phyloP scores from a whole-genome alignment of 35 echinoderm and acorn worm genomes.

The Stichopus chloronotus region DNA sequence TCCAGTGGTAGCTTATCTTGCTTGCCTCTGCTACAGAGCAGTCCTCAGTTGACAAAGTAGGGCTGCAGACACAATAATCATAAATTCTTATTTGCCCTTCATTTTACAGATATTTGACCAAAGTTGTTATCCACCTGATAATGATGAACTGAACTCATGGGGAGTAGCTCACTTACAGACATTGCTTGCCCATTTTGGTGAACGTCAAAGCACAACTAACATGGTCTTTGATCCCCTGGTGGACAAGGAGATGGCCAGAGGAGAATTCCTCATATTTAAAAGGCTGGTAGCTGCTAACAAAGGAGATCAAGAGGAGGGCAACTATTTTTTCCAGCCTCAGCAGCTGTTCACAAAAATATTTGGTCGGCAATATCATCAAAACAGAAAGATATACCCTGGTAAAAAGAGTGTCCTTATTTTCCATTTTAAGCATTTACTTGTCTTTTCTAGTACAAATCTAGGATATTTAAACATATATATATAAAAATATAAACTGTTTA shows the following conservation, averaged over 20 bases:
- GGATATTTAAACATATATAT: background rate
- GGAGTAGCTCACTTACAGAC: conserved; percentile 1
- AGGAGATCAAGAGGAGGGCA: background rate
- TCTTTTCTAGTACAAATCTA: background rate
- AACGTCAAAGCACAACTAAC: background rate
- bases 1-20: conserved; percentile 8
- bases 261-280: background rate
- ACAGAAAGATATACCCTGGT: background rate
- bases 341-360: conserved; percentile 38
- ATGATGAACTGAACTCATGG: background rate
- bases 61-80: conserved; percentile 15
- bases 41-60: background rate
- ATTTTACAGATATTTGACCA: background rate
- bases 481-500: background rate
- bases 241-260: background rate
- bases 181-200: conserved; percentile 15
- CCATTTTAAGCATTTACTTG: background rate
- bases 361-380: background rate
- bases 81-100: background rate
- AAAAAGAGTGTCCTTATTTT: conserved; percentile 5
- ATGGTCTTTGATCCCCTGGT: background rate
- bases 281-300: conserved; percentile 1
- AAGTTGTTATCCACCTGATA: conserved; percentile 10
- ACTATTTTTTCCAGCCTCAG: conserved; percentile 16
- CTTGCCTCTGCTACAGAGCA: background rate